Evolutionary conservation across 2,113 vertebrate genomes (phyloP).

Genomic region (Ceyx melanurus): DNA sequence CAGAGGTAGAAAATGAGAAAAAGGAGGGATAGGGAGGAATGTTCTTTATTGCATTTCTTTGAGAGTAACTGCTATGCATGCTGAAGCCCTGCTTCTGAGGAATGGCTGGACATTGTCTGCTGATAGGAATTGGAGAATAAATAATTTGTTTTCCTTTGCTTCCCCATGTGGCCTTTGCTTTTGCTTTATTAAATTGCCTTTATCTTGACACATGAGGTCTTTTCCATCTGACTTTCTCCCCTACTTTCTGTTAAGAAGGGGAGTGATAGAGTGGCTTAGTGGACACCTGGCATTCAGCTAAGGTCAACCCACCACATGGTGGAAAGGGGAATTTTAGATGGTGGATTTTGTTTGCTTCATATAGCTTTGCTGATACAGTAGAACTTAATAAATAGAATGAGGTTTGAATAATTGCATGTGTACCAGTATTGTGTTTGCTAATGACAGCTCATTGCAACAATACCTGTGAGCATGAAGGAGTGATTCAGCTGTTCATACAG

Average conservation of each 20-base stretch:
- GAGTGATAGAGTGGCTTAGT: not conserved
- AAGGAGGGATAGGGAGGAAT: not conserved
- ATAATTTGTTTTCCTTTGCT: not conserved
- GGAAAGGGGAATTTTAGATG: not conserved
- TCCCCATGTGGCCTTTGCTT: not conserved
- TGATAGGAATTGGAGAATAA: not conserved
- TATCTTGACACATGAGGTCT: not conserved
- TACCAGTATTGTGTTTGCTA: not conserved
- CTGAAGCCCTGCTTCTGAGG: not conserved
- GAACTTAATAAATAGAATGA: not conserved
- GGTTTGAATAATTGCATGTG: not conserved
- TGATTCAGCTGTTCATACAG: not conserved
- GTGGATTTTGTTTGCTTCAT: not conserved
- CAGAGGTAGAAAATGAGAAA: not conserved
- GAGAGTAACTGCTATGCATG: not conserved
- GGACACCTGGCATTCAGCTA: not conserved
- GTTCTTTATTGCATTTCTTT: not conserved
- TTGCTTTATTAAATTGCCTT: not conserved
- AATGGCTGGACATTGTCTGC: rapidly evolving
- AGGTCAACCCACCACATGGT: not conserved
- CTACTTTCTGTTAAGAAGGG: not conserved
- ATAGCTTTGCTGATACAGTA: not conserved
- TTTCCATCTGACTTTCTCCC: not conserved
- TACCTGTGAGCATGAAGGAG: not conserved
- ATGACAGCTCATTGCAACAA: not conserved